These are phyloP conservation scores for Drosophila fuyamai DNA, from an alignment of 1,140 invertebrate species.

Conservation along the genomic window DNA sequence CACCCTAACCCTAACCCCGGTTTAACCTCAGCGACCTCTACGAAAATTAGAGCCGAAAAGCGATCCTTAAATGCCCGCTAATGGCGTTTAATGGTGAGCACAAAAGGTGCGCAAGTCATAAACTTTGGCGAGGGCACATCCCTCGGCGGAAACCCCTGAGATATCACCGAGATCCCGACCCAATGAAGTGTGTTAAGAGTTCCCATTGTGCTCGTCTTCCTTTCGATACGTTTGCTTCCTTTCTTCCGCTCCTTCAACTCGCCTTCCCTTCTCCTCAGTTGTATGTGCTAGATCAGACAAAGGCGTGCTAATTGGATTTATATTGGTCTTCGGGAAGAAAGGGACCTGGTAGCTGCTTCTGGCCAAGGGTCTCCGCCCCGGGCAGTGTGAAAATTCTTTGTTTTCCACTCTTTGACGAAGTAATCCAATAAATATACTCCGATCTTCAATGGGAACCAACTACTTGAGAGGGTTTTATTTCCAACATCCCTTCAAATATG, in stretches of 20 bases:
- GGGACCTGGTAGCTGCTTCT: constrained; percentile 40
- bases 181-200: constrained; percentile 52
- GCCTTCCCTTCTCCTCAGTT: constrained; percentile 12
- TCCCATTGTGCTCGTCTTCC: constrained; percentile 61
- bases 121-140: constrained; percentile 68
- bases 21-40: constrained; percentile 51
- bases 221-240: constrained; percentile 34
- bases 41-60: constrained; percentile 38
- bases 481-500: neutral
- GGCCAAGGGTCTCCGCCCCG: neutral
- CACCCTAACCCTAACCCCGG: constrained; percentile 39
- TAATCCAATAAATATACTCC: constrained; percentile 25
- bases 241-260: constrained; percentile 10
- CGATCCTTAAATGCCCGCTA: constrained; percentile 78
- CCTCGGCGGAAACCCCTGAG: constrained; percentile 22
- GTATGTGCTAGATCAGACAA: constrained; percentile 50
- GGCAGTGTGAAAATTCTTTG: constrained; percentile 55
- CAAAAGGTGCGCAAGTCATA: constrained; percentile 79
- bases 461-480: neutral
- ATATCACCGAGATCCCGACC: constrained; percentile 12
- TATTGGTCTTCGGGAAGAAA: constrained; percentile 47
- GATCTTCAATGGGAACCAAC: constrained; percentile 31
- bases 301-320: constrained; percentile 82
- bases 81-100: constrained; percentile 79
- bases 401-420: constrained; percentile 7